phyloP scores from a whole-genome alignment of 2,113 vertebrate genomes.

The Oreochromis spilurus region DNA sequence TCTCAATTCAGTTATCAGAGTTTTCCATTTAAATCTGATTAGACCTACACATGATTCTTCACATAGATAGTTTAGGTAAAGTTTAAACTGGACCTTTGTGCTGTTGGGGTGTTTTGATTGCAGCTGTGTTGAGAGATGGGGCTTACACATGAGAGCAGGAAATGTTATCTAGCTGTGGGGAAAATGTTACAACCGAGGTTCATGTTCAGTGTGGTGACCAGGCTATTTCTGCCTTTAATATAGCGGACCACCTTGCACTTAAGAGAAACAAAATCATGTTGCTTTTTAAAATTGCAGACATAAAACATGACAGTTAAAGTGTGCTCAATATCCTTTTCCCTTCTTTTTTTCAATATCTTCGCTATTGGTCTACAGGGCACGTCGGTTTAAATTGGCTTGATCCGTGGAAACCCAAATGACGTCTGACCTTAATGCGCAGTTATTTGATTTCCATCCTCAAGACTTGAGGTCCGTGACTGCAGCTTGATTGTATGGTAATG shows the following conservation, averaged over 20 bases:
- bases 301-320: neutral
- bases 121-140: neutral
- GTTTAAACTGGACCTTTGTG: neutral
- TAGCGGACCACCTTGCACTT: neutral
- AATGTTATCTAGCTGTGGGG: neutral
- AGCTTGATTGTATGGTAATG: conserved; percentile 38
- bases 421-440: conserved; percentile 30
- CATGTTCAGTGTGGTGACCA: neutral
- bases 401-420: conserved; percentile 36
- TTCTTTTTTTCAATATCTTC: neutral
- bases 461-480: conserved; percentile 23
- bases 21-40: neutral
- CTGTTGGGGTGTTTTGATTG: neutral
- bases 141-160: neutral
- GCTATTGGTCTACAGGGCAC: neutral
- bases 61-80: neutral
- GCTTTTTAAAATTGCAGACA: neutral
- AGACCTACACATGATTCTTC: neutral
- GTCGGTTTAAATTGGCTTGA: conserved; percentile 28
- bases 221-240: neutral
- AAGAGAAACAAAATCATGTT: neutral
- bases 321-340: neutral
- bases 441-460: conserved; percentile 42
- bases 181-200: neutral
- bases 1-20: neutral